phyloP scores from a whole-genome alignment of 2,113 vertebrate genomes.

The Gadus macrocephalus region DNA sequence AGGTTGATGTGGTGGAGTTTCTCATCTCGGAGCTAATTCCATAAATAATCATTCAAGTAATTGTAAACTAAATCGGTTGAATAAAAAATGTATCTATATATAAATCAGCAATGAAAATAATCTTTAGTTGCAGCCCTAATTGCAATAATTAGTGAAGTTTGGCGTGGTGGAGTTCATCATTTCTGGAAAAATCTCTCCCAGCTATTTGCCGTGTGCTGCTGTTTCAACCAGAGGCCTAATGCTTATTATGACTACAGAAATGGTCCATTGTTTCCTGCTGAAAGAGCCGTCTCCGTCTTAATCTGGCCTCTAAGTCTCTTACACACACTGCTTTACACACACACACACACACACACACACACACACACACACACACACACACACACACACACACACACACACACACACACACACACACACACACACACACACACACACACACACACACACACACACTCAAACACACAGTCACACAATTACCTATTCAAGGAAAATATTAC shows the following conservation, averaged over 20 bases:
- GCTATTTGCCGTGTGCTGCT: slow-evolving; percentile 39
- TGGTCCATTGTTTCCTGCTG: slow-evolving; percentile 70
- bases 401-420: slow-evolving; percentile 45
- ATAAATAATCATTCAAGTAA: no score
- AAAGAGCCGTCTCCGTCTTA: slow-evolving; percentile 68
- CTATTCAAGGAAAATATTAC: not conserved
- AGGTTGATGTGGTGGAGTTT: no score
- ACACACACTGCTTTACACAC: slow-evolving; percentile 55
- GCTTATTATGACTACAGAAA: slow-evolving; percentile 66
- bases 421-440: slow-evolving; percentile 34
- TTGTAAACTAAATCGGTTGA: no score
- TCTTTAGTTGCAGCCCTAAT: no score
- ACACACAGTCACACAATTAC: slow-evolving; percentile 19
- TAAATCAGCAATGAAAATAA: no score
- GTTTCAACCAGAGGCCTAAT: slow-evolving; percentile 54
- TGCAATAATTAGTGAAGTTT: no score
- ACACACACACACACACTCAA: slow-evolving; percentile 13
- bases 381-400: slow-evolving; percentile 20
- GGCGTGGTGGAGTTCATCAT: no score
- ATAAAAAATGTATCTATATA: no score
- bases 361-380: not conserved
- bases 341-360: slow-evolving; percentile 24
- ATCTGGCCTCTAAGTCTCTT: slow-evolving; percentile 69
- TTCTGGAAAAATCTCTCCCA: no score
- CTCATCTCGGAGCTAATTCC: no score